These are phyloP conservation scores for Anaspis maculata DNA, from an alignment of 2,888 invertebrate genomes.

Conservation along the genomic window DNA sequence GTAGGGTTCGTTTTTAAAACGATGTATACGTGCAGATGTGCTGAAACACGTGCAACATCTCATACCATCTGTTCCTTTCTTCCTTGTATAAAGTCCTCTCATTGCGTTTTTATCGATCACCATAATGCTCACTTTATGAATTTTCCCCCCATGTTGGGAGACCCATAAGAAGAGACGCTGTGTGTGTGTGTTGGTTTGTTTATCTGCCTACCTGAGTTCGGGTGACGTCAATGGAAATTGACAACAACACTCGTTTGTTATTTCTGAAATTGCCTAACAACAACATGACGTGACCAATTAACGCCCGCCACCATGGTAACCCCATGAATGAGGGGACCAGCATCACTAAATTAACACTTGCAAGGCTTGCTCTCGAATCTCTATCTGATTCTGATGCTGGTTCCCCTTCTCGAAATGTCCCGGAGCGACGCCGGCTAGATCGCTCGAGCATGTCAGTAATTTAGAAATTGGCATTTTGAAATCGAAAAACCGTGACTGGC, in stretches of 20 bases:
- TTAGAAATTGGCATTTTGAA: conserved; percentile 31
- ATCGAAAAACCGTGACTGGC: conserved; percentile 27
- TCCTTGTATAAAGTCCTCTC: conserved; percentile 20
- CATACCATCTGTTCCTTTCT: conserved; percentile 23
- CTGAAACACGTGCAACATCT: conserved; percentile 14
- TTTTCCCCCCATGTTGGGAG: conserved; percentile 19
- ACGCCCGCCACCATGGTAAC: too few species aligned
- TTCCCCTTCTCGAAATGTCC: too few species aligned
- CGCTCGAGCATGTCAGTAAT: conserved; percentile 22
- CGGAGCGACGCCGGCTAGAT: too few species aligned
- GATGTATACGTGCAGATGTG: conserved; percentile 13
- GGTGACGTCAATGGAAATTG: too few species aligned
- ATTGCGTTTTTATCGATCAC: conserved; percentile 18
- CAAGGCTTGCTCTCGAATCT: too few species aligned
- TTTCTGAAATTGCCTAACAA: too few species aligned
- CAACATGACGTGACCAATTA: too few species aligned
- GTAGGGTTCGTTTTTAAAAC: conserved; percentile 14
- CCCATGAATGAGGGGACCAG: too few species aligned
- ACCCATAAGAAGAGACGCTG: conserved; percentile 16
- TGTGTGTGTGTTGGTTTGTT: conserved; percentile 23
- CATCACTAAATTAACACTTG: too few species aligned
- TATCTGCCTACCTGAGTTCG: too few species aligned
- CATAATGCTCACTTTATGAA: conserved; percentile 17
- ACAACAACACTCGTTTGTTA: too few species aligned
- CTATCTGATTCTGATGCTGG: too few species aligned